phyloP scores from a whole-genome alignment of 2,888 invertebrate species.

The Prenolepis imparis region DNA sequence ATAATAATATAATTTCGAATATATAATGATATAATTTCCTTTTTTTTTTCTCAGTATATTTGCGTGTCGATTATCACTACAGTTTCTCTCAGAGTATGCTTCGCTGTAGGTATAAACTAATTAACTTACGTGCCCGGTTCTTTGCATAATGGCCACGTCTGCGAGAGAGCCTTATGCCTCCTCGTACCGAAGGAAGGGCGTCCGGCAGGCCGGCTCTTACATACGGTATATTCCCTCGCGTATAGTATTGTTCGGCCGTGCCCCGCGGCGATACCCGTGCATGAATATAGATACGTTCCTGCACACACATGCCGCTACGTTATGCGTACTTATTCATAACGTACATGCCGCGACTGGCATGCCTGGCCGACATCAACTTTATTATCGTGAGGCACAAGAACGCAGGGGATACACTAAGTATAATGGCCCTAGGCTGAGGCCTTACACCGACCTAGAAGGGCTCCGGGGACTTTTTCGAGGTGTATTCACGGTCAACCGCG shows the following conservation, averaged over 20 bases:
- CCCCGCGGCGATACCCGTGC: constrained; percentile 44
- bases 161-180: constrained; percentile 60
- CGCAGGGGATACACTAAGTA: constrained; percentile 66
- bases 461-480: constrained; percentile 48
- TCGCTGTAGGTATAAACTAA: constrained; percentile 71
- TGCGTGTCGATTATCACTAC: constrained; percentile 50
- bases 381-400: constrained; percentile 71
- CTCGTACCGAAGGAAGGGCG: constrained; percentile 59
- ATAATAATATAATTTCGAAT: not conserved
- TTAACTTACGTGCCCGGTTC: constrained; percentile 73
- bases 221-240: constrained; percentile 49
- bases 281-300: constrained; percentile 67
- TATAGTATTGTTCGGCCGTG: constrained; percentile 57
- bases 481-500: constrained; percentile 60
- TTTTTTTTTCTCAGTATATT: constrained; percentile 18
- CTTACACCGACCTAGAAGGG: constrained; percentile 62
- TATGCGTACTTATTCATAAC: constrained; percentile 73
- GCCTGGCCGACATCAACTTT: constrained; percentile 67
- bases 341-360: constrained; percentile 63
- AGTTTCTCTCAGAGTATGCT: constrained; percentile 43
- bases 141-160: constrained; percentile 73
- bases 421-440: constrained; percentile 64
- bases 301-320: constrained; percentile 54
- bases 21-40: not conserved
- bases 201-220: constrained; percentile 45